These are phyloP conservation scores for Nannospalax galili DNA, from an alignment of 2,113 vertebrate genomes.

Conservation along the genomic window DNA sequence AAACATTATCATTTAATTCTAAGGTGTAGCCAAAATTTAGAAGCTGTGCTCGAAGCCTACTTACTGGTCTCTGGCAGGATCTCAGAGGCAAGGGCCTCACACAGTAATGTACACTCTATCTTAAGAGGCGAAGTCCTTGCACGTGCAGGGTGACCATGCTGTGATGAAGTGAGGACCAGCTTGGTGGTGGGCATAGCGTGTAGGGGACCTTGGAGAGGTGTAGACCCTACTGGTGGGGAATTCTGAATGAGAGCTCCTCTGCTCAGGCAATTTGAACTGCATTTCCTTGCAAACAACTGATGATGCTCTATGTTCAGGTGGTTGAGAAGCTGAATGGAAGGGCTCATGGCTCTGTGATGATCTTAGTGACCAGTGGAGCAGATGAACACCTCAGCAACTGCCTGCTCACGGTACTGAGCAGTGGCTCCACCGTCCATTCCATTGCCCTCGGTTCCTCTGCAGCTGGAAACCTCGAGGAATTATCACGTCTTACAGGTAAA, in stretches of 20 bases:
- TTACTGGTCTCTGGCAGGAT: background rate
- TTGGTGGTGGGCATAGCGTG: background rate
- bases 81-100: background rate
- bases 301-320: conserved; percentile 73
- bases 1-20: background rate
- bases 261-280: background rate
- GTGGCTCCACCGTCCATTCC: conserved; percentile 82
- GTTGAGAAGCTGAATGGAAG: conserved; percentile 70
- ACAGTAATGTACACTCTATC: too few relatives aligned
- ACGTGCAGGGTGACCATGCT: background rate
- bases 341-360: conserved; percentile 80
- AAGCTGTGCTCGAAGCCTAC: background rate
- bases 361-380: conserved; percentile 82
- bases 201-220: background rate
- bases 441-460: conserved; percentile 79
- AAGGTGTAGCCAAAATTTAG: background rate
- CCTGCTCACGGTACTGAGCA: conserved; percentile 54
- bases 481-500: conserved; percentile 82
- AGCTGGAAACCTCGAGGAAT: conserved; percentile 64
- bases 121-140: background rate
- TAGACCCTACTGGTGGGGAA: background rate
- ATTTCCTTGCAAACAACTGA: conserved; percentile 1
- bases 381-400: conserved; percentile 69
- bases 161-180: background rate
- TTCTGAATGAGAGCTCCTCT: background rate